Evolutionary conservation across 35 echinoderm and acorn worm species (phyloP).

Genomic region (Hemicentrotus pulcherrimus): DNA sequence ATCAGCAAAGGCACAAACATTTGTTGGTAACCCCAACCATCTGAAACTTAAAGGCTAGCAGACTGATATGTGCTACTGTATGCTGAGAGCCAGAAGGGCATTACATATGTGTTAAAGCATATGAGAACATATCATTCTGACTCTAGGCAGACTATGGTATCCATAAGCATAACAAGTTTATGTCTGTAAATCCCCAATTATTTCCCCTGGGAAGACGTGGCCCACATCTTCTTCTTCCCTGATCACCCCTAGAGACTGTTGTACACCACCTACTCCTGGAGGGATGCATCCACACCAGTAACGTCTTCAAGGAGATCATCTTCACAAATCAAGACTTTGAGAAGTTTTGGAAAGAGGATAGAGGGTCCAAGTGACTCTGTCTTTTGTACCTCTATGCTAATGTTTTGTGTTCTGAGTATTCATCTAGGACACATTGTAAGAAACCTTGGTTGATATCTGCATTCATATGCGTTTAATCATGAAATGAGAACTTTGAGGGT

Average conservation of each 20-base stretch:
- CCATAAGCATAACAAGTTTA: constrained; percentile 33
- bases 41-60: background rate
- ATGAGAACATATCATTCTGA: no score
- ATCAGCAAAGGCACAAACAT: no score
- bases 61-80: background rate
- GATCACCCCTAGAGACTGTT: background rate
- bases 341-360: background rate
- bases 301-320: background rate
- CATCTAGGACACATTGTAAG: background rate
- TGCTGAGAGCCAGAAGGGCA: no score
- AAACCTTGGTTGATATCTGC: background rate
- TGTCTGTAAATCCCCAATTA: constrained; percentile 30
- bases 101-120: no score
- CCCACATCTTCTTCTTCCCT: background rate
- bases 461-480: background rate
- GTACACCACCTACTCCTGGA: background rate
- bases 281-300: background rate
- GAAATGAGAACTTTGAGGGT: background rate
- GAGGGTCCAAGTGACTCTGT: background rate
- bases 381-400: background rate
- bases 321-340: background rate
- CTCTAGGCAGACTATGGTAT: background rate
- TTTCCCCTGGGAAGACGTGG: constrained; percentile 2
- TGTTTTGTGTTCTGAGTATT: background rate
- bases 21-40: no score